phyloP scores from a whole-genome alignment of 2,113 vertebrate species.

The Lates calcarifer region DNA sequence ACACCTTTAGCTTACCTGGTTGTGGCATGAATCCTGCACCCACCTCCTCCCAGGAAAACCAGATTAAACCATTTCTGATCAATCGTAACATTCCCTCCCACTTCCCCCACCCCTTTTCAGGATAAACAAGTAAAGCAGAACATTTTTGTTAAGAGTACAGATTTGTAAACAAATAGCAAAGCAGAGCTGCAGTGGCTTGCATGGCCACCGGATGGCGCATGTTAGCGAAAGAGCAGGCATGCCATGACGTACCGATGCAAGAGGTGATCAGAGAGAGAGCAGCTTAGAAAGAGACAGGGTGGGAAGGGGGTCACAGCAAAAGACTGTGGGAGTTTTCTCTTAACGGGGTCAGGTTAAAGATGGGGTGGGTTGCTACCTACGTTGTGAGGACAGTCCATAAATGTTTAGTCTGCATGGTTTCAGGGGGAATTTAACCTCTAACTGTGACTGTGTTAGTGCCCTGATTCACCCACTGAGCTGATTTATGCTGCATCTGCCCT shows the following conservation, averaged over 20 bases:
- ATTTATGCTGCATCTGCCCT: conserved; percentile 5
- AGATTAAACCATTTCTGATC: background rate
- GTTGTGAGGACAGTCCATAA: conserved; percentile 7
- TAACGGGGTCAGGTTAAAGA: conserved; percentile 9
- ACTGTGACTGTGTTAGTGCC: background rate
- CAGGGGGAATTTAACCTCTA: conserved; percentile 36
- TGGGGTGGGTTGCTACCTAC: background rate
- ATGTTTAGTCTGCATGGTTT: conserved; percentile 18
- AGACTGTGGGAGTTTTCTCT: conserved; percentile 67
- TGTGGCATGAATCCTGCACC: background rate
- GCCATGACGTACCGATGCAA: conserved; percentile 74
- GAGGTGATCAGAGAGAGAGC: conserved; percentile 70
- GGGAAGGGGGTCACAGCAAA: conserved; percentile 38
- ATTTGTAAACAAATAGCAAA: conserved; percentile 49
- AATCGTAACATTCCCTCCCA: background rate
- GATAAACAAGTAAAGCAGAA: conserved; percentile 81
- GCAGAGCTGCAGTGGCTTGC: conserved; percentile 70
- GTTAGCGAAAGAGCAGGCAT: conserved; percentile 73
- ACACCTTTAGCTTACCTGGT: conserved; percentile 70
- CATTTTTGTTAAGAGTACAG: conserved; percentile 42
- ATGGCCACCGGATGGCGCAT: conserved; percentile 72
- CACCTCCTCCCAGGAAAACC: background rate
- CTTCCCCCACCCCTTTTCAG: conserved; percentile 66
- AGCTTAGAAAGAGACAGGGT: conserved; percentile 40
- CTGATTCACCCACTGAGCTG: background rate